A percentile compares a stretch with the other conserved stretches of the same genome.
phyloP scores from a whole-genome alignment of 2,113 vertebrate genomes.

The sheep (Ovis aries) region ARS-UI_Ramb_v3.0 NC_056059.1:116417501-116418000 shows the following conservation, averaged over 20 bases:
- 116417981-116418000: background rate
- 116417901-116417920: rapidly evolving
- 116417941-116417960: rapidly evolving
- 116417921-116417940: rapidly evolving
- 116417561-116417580: rapidly evolving
- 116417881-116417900: too few species aligned
- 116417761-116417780: rapidly evolving
- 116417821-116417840: too few species aligned
- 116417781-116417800: too few species aligned
- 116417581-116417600: rapidly evolving
- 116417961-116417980: rapidly evolving
- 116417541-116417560: rapidly evolving
- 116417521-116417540: rapidly evolving
- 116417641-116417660: rapidly evolving
- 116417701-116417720: too few species aligned
- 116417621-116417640: background rate
- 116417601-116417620: background rate
- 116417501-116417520: rapidly evolving
- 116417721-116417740: rapidly evolving
- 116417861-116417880: rapidly evolving
- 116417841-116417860: too few species aligned
- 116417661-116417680: background rate
- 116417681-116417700: rapidly evolving
- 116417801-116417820: too few species aligned
- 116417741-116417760: too few species aligned